phyloP scores from a whole-genome alignment of 2,113 vertebrate genomes.

The Phalacrocorax aristotelis region DNA sequence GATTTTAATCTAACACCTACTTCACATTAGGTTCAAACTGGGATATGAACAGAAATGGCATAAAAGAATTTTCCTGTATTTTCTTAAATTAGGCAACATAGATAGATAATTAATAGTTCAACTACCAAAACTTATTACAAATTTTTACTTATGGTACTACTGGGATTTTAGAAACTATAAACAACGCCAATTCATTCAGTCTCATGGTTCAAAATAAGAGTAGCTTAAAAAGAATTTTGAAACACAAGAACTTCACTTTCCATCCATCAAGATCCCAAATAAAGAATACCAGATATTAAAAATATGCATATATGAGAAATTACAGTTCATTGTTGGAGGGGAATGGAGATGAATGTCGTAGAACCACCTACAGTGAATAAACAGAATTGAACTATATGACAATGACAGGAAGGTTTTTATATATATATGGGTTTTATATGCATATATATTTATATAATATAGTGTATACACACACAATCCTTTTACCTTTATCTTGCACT shows the following conservation, averaged over 20 bases:
- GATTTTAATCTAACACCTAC: not conserved
- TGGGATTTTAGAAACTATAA: not conserved
- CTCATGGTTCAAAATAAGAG: not conserved
- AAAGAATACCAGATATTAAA: not conserved
- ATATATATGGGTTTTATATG: too few relatives aligned
- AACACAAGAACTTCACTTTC: not conserved
- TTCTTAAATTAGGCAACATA: not conserved
- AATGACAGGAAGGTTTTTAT: not conserved
- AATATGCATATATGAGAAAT: not conserved
- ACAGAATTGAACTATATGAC: slow-evolving; percentile 12
- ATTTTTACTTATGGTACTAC: too few relatives aligned
- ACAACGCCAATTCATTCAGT: not conserved
- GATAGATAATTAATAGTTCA: not conserved
- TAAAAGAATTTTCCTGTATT: not conserved
- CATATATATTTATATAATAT: not conserved
- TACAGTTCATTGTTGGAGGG: not conserved
- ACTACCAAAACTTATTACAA: not conserved
- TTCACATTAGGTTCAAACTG: not conserved
- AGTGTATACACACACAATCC: not conserved
- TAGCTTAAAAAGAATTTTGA: not conserved
- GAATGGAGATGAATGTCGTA: not conserved
- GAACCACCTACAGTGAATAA: not conserved
- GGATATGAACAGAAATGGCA: not conserved
- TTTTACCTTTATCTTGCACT: slow-evolving; percentile 98
- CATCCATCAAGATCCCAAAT: not conserved